Evolutionary conservation across 2,888 invertebrate species (phyloP).

Genomic region (Stenoptilia bipunctidactyla): DNA sequence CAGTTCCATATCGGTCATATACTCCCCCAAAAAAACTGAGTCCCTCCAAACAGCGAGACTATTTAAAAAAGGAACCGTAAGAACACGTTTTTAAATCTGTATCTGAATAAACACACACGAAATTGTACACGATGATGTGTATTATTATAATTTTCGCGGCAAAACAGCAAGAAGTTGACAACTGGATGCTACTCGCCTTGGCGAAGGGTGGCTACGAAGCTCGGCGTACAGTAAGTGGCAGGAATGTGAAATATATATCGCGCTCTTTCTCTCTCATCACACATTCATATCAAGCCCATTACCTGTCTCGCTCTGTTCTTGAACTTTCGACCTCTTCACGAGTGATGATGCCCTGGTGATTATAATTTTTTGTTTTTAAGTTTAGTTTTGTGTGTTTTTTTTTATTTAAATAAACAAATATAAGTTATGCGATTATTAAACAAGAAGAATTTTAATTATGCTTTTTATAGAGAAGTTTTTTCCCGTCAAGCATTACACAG

Average conservation of each 20-base stretch:
- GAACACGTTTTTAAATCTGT: constrained; percentile 1
- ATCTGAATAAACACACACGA: constrained; percentile 35
- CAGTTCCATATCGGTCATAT: no score
- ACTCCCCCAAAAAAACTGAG: no score
- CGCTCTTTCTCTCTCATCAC: constrained; percentile 43
- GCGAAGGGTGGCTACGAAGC: constrained; percentile 93
- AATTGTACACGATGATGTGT: constrained; percentile 51
- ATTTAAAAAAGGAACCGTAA: not conserved
- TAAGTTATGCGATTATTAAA: no score
- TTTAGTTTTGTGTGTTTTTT: constrained; percentile 10
- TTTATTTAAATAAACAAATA: no score
- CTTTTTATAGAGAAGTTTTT: no score
- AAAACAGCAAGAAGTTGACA: constrained; percentile 73
- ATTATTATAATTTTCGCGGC: constrained; percentile 17
- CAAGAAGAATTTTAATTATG: no score
- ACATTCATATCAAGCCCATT: constrained; percentile 40
- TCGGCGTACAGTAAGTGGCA: constrained; percentile 93
- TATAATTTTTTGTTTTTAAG: constrained; percentile 10
- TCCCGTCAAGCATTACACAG: no score
- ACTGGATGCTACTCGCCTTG: constrained; percentile 89
- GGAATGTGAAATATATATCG: constrained; percentile 35
- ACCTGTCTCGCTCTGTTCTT: constrained; percentile 23
- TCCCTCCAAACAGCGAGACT: not conserved
- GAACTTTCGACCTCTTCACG: constrained; percentile 21
- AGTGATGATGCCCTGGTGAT: constrained; percentile 23